Evolutionary conservation across 2,888 invertebrate genomes (phyloP).

Genomic region (Pollenia griseotomentosa): DNA sequence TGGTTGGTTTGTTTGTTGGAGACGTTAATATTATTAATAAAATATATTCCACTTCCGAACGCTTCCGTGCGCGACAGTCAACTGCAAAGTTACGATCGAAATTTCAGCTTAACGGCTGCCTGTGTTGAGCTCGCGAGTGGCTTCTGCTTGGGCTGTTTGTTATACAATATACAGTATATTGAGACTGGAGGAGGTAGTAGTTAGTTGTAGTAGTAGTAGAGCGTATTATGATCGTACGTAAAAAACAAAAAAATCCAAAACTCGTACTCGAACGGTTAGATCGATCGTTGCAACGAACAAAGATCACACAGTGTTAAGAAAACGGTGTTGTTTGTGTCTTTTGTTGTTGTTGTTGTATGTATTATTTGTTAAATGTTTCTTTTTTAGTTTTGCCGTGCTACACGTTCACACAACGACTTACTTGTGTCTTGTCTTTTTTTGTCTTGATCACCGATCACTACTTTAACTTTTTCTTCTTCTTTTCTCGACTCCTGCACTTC

Average conservation of each 20-base stretch:
- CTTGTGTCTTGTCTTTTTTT: conserved; percentile 70
- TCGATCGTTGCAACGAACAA: conserved; percentile 58
- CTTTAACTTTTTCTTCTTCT: conserved; percentile 56
- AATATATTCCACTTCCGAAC: conserved; percentile 85
- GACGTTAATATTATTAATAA: conserved; percentile 84
- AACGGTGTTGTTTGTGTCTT: conserved; percentile 56
- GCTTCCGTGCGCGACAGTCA: conserved; percentile 85
- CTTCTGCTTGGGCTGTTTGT: conserved; percentile 77
- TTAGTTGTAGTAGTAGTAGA: conserved; percentile 75
- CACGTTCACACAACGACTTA: conserved; percentile 73
- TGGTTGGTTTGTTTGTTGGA: conserved; percentile 48
- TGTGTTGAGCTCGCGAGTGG: conserved; percentile 81
- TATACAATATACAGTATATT: neutral
- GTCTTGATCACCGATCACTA: conserved; percentile 69
- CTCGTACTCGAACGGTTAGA: conserved; percentile 37
- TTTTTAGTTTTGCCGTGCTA: conserved; percentile 67
- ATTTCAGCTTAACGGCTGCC: conserved; percentile 84
- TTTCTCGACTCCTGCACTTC: conserved; percentile 9
- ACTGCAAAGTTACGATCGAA: conserved; percentile 85
- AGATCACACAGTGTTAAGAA: conserved; percentile 60
- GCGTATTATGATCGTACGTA: conserved; percentile 70
- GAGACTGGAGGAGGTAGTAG: conserved; percentile 72
- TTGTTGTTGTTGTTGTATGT: conserved; percentile 30
- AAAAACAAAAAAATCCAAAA: conserved; percentile 15
- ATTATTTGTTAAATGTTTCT: conserved; percentile 72